These are phyloP conservation scores for Drosophila grimshawi DNA, from an alignment of 1,140 invertebrate genomes.

Conservation along the genomic window DNA sequence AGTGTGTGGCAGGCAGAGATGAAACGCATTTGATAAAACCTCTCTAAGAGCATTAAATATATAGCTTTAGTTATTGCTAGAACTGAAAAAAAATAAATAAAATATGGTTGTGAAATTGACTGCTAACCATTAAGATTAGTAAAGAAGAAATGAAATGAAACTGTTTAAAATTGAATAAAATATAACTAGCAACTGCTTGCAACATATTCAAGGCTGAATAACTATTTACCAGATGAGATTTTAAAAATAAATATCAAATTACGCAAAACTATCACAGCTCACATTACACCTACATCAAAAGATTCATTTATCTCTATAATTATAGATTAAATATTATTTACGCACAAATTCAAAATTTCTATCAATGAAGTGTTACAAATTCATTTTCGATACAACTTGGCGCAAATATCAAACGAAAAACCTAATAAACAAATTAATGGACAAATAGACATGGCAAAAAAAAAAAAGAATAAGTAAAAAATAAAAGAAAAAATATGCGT, in stretches of 20 bases:
- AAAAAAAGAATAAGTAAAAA: constrained; percentile 1
- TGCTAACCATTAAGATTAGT: no score
- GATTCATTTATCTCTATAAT: not conserved
- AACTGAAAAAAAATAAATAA: no score
- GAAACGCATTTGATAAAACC: not conserved
- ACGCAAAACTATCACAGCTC: not conserved
- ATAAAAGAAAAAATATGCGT: no score
- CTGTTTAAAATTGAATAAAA: no score
- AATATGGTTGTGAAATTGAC: no score
- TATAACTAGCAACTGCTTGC: no score
- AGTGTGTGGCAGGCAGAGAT: not conserved
- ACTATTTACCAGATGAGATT: no score
- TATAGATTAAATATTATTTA: constrained; percentile 10
- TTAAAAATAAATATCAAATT: no score
- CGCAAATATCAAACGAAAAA: constrained; percentile 49
- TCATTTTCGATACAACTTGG: constrained; percentile 19
- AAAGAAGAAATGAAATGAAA: no score
- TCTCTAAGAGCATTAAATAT: no score
- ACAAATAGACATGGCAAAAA: not conserved
- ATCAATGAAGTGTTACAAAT: constrained; percentile 39
- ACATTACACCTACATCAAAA: not conserved
- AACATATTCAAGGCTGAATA: no score
- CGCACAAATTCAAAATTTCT: constrained; percentile 11
- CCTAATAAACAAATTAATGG: constrained; percentile 14
- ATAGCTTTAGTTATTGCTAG: no score